Percentiles rank a stretch among this genome's conserved stretches.
phyloP scores from a whole-genome alignment of 37 sponge, comb jelly and placozoan genomes.

The Sycon ciliatum region DNA sequence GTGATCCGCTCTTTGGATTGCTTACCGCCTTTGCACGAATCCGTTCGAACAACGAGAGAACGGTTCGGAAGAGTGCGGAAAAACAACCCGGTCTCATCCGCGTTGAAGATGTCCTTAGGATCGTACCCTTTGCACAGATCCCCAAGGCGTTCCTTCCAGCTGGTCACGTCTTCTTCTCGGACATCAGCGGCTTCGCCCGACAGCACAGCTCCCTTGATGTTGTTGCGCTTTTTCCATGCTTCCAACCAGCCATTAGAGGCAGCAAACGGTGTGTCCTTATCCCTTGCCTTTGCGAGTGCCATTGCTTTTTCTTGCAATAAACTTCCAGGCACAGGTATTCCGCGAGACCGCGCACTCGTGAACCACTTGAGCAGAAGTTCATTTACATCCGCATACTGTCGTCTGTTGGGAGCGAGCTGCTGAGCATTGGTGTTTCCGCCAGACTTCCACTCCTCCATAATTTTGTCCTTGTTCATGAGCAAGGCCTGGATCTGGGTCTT shows the following conservation, averaged over 20 bases:
- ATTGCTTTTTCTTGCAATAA: slow-evolving; percentile 19
- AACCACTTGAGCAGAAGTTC: too few relatives aligned
- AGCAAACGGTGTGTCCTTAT: background rate
- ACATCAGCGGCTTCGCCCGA: slow-evolving; percentile 31
- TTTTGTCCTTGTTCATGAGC: slow-evolving; percentile 12
- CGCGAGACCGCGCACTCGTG: background rate
- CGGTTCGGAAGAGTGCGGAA: slow-evolving; percentile 27
- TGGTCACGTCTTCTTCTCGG: background rate
- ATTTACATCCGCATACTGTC: too few relatives aligned
- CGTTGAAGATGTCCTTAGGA: slow-evolving; percentile 23
- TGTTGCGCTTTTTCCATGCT: slow-evolving; percentile 16
- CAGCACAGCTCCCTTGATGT: background rate
- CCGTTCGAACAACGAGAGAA: slow-evolving; percentile 27
- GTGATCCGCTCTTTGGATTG: slow-evolving; percentile 27
- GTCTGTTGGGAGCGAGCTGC: too few relatives aligned
- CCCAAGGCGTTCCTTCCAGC: slow-evolving; percentile 5
- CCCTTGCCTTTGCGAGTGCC: background rate
- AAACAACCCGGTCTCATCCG: slow-evolving; percentile 36
- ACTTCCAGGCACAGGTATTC: slow-evolving; percentile 18
- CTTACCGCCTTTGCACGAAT: background rate
- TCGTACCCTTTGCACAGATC: slow-evolving; percentile 17
- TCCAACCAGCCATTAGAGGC: slow-evolving; percentile 33
- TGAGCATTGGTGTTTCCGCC: too few relatives aligned
- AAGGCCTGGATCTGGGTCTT: slow-evolving; percentile 1
- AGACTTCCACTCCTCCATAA: too few relatives aligned